Evolutionary conservation across 2,113 vertebrate species (phyloP), one percentile per base, ranked within the genome.

Genomic region (Corythornis madagascariensis): DNA sequence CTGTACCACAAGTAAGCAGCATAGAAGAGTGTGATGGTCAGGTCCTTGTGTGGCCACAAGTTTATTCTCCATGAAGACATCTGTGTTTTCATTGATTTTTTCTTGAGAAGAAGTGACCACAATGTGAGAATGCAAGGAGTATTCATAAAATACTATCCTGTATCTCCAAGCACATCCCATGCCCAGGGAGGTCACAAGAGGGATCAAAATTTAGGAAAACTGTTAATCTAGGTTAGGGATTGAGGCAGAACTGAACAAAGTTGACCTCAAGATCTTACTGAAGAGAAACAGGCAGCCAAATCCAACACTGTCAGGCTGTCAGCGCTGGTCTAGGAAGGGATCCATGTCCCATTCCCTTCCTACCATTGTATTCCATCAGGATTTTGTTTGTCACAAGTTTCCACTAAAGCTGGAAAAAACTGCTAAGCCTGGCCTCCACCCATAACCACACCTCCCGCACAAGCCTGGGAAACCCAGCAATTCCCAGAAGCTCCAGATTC

Each of bases 141-240:
- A 31, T 33, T 72, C 19, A 33, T 61, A 65, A 65, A 61, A 61
- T 17, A n/a, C 11, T 25, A 7, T 12, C 26, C 59, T 50, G 16
- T 20, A 42, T 31, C 25, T 77, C 43, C 28, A 47, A 17, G 16
- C 6, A 38, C 0, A 0, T 2, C 9, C 13, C 11, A 10, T 26
- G 38, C 4, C 8, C 40, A 52, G 7, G 17, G 28, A 31, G 8
- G 28, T 56, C 43, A 74, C 81, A 89, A 55, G 18, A 45, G 9
- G 8, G 15, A 38, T 33, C 3, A 67, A 74, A 73, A 86, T 15
- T 35, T 6, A 29, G 7, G 26, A 35, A 63, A 59, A 0, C 8
- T 74, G 31, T 59, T 77, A 18, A 38, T 55, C 24, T 45, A 33
- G 25, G 22, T 11, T 40, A 12, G 29, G 38, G 7, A 64, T 5